Conservation (phyloP, 2,113 vertebrate species). For the Bufo gargarizans region DNA sequence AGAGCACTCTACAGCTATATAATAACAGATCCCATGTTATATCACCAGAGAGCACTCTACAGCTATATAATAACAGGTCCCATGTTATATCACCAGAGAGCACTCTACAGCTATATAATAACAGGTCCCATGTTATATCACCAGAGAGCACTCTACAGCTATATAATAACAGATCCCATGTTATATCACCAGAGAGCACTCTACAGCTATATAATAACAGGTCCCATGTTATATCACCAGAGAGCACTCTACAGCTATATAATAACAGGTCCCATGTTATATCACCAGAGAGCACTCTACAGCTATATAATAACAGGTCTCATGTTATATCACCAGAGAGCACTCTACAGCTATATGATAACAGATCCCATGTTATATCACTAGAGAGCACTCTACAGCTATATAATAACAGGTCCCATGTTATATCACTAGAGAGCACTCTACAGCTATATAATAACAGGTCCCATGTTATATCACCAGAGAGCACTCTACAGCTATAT, state of each 20-base stretch:
- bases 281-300: not conserved
- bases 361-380: not conserved
- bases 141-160: conserved; percentile 3
- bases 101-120: not conserved
- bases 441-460: not conserved
- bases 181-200: not conserved
- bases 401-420: not conserved
- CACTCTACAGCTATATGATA: not conserved
- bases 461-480: not conserved
- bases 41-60: no score
- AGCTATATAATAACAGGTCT: not conserved
- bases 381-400: not conserved
- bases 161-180: no score
- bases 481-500: not conserved
- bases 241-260: conserved; percentile 12
- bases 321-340: not conserved
- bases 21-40: no score
- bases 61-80: no score
- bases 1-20: not conserved
- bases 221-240: not conserved
- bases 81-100: not conserved
- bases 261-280: not conserved
- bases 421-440: not conserved
- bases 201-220: not conserved
- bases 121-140: not conserved